These are phyloP conservation scores for Psittacara wagleri DNA, from an alignment of 2,113 vertebrate species.

Conservation along the genomic window DNA sequence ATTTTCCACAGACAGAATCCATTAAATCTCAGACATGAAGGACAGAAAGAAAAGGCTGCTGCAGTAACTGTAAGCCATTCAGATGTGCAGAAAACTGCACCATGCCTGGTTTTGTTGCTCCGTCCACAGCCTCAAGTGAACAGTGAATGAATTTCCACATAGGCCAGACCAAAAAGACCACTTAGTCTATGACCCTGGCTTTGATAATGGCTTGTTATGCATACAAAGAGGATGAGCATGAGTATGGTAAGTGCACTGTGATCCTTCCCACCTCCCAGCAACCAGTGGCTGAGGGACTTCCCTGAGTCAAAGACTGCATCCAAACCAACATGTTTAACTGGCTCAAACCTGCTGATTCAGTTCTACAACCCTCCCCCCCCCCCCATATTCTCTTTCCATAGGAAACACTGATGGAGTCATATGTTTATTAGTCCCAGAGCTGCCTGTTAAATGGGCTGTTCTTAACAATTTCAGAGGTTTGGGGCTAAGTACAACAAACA, in stretches of 20 bases:
- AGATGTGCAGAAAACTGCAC: neutral
- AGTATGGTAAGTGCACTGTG: neutral
- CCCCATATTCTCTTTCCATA: neutral
- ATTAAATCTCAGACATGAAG: neutral
- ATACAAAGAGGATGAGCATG: neutral
- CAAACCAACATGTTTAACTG: neutral
- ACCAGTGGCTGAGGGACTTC: neutral
- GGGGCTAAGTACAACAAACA: neutral
- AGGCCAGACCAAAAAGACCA: neutral
- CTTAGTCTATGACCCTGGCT: neutral
- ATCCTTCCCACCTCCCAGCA: neutral
- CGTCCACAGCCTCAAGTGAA: neutral
- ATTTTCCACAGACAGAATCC: neutral
- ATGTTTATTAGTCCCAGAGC: neutral
- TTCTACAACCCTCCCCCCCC: neutral
- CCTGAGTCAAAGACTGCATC: neutral
- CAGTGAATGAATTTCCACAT: neutral
- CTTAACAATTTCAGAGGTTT: neutral
- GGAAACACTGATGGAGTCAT: neutral
- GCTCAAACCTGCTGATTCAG: neutral
- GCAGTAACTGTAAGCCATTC: neutral
- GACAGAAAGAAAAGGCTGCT: neutral
- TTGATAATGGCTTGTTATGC: neutral
- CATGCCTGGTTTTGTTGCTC: rapidly evolving
- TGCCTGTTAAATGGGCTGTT: neutral